phyloP scores from a whole-genome alignment of 2,797 vertebrate species.

The Psittacula echo region DNA sequence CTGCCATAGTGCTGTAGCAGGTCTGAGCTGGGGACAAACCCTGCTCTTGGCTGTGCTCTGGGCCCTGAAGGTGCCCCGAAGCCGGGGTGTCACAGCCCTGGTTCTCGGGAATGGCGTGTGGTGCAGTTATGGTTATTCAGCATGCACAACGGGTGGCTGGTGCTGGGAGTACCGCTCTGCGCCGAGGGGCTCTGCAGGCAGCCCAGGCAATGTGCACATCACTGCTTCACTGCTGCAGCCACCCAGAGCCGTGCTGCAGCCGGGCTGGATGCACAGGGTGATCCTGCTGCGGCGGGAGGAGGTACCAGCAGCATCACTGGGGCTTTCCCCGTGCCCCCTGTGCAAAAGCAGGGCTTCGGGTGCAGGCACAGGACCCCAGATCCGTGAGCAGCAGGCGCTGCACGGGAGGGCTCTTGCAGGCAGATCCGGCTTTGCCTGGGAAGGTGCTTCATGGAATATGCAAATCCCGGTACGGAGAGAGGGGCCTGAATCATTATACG shows the following conservation, averaged over 20 bases:
- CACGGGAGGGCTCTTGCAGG: not conserved
- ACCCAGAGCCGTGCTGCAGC: not conserved
- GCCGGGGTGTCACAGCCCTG: not conserved
- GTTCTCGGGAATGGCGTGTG: not conserved
- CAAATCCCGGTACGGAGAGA: not conserved
- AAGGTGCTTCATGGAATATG: not conserved
- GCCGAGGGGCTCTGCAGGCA: not conserved
- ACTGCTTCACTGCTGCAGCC: not conserved
- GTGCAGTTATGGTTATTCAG: accelerated
- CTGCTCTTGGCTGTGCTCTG: not conserved
- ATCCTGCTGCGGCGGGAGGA: not conserved
- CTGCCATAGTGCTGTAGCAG: not conserved
- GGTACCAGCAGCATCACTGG: not conserved
- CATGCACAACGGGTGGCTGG: accelerated
- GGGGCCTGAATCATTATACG: not conserved
- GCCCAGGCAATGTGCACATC: not conserved
- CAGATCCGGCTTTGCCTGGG: not conserved
- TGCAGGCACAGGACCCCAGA: not conserved
- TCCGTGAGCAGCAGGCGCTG: accelerated
- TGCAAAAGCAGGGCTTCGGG: not conserved
- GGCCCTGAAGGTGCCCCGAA: not conserved
- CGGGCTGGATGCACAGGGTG: not conserved
- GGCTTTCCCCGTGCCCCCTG: not conserved
- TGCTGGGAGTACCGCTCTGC: not conserved
- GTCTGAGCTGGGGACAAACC: not conserved